These are phyloP conservation scores for Dipodomys stephensi DNA, from an alignment of 2,113 vertebrate species.

Conservation along the genomic window DNA sequence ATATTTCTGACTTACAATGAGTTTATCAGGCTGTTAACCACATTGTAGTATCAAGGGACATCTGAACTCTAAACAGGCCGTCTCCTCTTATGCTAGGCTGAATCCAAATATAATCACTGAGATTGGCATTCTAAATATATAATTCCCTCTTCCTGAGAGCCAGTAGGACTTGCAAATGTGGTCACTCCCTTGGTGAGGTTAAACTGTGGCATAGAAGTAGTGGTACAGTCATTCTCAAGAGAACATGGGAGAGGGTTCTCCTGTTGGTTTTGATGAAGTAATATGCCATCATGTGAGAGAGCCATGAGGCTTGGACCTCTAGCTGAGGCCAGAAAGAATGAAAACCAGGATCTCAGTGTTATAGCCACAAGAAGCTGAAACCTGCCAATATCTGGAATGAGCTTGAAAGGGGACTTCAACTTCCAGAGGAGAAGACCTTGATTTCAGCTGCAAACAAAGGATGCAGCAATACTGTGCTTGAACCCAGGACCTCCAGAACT, in stretches of 20 bases:
- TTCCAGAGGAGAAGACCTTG: background rate
- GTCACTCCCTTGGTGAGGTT: background rate
- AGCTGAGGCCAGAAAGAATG: background rate
- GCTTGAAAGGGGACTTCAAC: background rate
- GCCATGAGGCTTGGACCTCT: background rate
- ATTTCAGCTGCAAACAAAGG: background rate
- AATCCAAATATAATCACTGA: background rate
- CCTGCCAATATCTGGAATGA: background rate
- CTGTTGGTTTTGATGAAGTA: background rate
- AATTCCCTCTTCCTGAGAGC: background rate
- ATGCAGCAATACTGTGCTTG: background rate
- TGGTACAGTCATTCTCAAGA: background rate
- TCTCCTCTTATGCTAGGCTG: background rate
- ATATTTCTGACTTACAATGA: background rate
- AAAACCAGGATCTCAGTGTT: background rate
- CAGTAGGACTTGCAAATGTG: background rate
- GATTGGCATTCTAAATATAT: background rate
- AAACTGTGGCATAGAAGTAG: background rate
- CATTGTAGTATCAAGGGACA: no score
- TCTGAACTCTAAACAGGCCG: background rate
- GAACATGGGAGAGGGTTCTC: background rate
- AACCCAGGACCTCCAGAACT: no score
- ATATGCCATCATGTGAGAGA: background rate
- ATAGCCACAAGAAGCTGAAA: background rate
- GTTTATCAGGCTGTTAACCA: background rate